These are phyloP conservation scores for Charaxes varanes DNA, from an alignment of 1,140 invertebrate species.

Conservation along the genomic window DNA sequence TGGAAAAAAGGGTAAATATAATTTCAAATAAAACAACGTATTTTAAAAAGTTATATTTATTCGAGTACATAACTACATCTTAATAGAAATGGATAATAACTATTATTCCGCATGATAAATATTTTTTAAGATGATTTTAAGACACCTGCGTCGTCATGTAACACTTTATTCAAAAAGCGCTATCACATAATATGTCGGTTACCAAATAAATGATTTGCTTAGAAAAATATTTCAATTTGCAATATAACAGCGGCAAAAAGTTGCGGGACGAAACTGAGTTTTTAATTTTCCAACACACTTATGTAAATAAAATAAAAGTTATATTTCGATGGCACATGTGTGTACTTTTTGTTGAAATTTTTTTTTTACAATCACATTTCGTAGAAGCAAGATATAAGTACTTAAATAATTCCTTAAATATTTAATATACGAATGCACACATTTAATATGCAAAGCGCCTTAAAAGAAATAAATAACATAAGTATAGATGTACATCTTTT, in stretches of 20 bases:
- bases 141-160: constrained; percentile 55
- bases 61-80: constrained; percentile 76
- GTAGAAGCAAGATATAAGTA: constrained; percentile 4
- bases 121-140: constrained; percentile 66
- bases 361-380: constrained; percentile 5
- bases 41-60: constrained; percentile 75
- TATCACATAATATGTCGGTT: constrained; percentile 59
- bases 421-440: not conserved
- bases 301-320: constrained; percentile 25
- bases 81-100: constrained; percentile 72
- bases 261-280: constrained; percentile 43
- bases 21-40: constrained; percentile 29
- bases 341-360: constrained; percentile 37
- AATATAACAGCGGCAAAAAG: constrained; percentile 46
- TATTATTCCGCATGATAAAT: constrained; percentile 70
- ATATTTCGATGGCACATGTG: constrained; percentile 46
- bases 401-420: not conserved
- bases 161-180: constrained; percentile 50
- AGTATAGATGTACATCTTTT: too few species aligned
- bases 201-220: constrained; percentile 43
- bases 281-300: constrained; percentile 24
- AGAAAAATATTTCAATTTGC: constrained; percentile 58
- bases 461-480: constrained; percentile 1
- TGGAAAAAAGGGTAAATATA: too few species aligned
- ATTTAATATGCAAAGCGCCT: not conserved